A percentile compares a stretch with the other conserved stretches of the same genome.
These are phyloP conservation scores for Leptodactylus fuscus DNA, from an alignment of 2,113 vertebrate species.

Conservation along the genomic window DNA sequence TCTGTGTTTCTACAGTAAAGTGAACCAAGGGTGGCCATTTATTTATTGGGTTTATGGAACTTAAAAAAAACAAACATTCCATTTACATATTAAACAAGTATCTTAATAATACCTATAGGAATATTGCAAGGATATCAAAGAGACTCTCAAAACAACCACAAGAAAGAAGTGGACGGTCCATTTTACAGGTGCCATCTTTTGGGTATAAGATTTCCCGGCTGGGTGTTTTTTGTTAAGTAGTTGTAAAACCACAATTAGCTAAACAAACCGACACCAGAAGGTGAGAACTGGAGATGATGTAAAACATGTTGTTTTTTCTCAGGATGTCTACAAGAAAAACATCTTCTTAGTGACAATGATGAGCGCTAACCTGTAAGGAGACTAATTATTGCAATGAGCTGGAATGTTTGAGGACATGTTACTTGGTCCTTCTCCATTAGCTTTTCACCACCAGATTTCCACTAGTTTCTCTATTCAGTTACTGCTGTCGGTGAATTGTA, in stretches of 20 bases:
- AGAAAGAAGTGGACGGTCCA: not conserved
- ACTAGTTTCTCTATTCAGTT: not conserved
- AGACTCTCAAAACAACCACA: not conserved
- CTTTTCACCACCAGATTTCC: not conserved
- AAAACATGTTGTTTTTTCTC: constrained; percentile 37
- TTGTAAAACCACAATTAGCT: constrained; percentile 40
- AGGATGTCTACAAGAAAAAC: constrained; percentile 9
- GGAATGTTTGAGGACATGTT: constrained; percentile 9
- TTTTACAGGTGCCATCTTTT: not conserved
- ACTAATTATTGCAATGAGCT: constrained; percentile 12
- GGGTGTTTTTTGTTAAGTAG: constrained; percentile 35
- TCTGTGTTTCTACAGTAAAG: not conserved
- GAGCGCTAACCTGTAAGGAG: not conserved
- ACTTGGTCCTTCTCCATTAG: not conserved
- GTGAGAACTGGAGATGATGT: not conserved
- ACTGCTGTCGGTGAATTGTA: not conserved
- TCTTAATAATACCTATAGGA: not conserved
- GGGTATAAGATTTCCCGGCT: not conserved
- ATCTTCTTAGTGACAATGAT: constrained; percentile 22
- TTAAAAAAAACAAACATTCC: not conserved
- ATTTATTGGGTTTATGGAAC: not conserved
- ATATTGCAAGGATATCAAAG: not conserved
- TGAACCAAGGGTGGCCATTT: not conserved
- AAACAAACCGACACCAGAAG: not conserved
- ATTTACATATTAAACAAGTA: not conserved